Base-by-base conservation (phyloP, 2,113 vertebrate genomes). In the Eretmochelys imbricata region DNA sequence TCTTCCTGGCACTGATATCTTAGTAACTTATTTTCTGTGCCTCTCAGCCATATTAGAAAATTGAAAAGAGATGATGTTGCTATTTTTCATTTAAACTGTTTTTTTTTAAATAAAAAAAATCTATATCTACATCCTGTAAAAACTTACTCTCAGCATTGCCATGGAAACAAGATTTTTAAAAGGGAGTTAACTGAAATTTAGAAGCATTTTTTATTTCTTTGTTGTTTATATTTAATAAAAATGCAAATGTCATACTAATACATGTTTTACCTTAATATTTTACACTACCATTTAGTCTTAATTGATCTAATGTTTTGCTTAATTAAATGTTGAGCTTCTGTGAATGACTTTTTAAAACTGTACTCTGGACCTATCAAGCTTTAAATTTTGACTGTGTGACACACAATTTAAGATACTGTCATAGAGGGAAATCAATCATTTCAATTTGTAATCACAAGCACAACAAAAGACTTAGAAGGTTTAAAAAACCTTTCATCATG, bases 221-320 rank as follows among this genome's bases (percentile, higher is more conserved):
- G 97, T 98, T 98, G 98, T 98, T 98, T 98, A 98, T 98, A 98
- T 97, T 98, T 98, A 96, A 98, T 98, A 98, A 98, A 98, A 98
- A 98, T 98, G 98, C 97, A 98, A 98, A 98, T 98, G 97, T 98
- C 98, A 98, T 57, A 93, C 96, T 98, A 98, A 98, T 98, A 97
- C 96, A 91, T 98, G 96, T 98, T 98, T 98, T 98, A 98, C 97
- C 96, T 98, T 98, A 98, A 98, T 98, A 97, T 98, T 98, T 98
- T 97, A 98, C 98, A 94, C 87, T 88, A 97, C 93, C 84, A 19
- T 98, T 98, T 98, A 98, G 86, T 93, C 94, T 98, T 98, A 98
- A 98, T 98, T 98, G 97, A 94, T 97, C 88, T 98, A 98, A 98
- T 97, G 93, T 98, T 98, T 98, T 97, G 87, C 89, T 97, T 98